phyloP scores from a whole-genome alignment of 2,113 vertebrate species.

The Fulmarus glacialis region DNA sequence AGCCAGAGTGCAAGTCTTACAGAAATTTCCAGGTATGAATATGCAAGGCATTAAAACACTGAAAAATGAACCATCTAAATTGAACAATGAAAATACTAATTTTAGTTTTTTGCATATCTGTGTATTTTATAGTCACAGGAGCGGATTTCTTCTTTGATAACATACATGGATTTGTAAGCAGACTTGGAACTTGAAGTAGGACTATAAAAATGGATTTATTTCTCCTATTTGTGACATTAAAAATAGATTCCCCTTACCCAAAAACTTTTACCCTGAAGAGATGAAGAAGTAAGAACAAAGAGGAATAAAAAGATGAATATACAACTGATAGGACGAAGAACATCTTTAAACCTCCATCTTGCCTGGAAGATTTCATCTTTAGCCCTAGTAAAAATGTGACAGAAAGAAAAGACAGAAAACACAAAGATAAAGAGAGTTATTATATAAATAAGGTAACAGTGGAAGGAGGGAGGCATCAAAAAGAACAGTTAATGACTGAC shows the following conservation, averaged over 20 bases:
- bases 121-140: not conserved
- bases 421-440: slow-evolving; percentile 46
- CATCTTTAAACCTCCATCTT: slow-evolving; percentile 58
- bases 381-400: slow-evolving; percentile 51
- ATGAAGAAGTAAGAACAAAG: slow-evolving; percentile 56
- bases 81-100: not conserved
- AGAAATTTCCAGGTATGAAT: not conserved
- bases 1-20: not conserved
- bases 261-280: slow-evolving; percentile 55
- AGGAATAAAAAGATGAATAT: slow-evolving; percentile 49
- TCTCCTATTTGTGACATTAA: not conserved
- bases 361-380: slow-evolving; percentile 61
- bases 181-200: not conserved
- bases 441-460: slow-evolving; percentile 5
- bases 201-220: not conserved
- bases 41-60: not conserved
- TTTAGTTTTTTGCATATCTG: not conserved
- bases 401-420: slow-evolving; percentile 58
- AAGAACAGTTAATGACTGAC: not conserved
- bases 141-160: not conserved
- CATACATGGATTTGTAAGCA: not conserved
- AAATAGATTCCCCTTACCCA: slow-evolving; percentile 67
- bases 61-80: not conserved
- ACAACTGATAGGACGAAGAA: slow-evolving; percentile 47
- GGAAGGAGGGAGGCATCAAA: slow-evolving; percentile 1